Base-by-base conservation (phyloP, 2,888 invertebrate species). In the Oscheius onirici region DNA sequence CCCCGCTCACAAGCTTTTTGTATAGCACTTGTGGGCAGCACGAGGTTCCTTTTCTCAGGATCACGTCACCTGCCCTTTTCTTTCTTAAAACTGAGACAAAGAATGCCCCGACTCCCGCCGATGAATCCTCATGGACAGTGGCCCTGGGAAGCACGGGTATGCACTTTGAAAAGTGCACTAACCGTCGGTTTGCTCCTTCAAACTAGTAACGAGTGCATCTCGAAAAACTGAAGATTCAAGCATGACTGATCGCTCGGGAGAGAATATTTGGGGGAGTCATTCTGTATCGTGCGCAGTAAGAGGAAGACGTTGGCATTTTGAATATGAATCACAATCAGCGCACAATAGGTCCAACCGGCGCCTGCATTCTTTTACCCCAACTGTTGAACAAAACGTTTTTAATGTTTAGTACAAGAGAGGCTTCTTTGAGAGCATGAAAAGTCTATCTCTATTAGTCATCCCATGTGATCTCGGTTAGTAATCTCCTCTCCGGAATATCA, bases 261-360 rank as follows among this genome's bases (percentile, higher is more conserved):
- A 3, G 34, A 34, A 34, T 34, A 34, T 34, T 34, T 34, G 8
- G 34, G 8, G 8, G 34, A 34, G 34, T 55, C 20, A 17, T 46
- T 46, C 28, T 26, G 55, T 55, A 55, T 55, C 26, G 55, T 34
- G 20, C 24, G 11, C 55, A 55, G 26, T 26, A 26, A 55, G 24
- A 22, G 28, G 63, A 63, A 63, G 63, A 49, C 20, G 28, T 15
- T 49, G 63, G 28, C 63, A 63, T 63, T 63, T 49, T 26, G 24
- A 11, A 13, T 49, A n/a, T 63, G 63, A 63, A n/a, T 63, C 63
- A 63, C 15, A 22, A 22, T 24, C 17, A 26, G 49, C 22, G 26
- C 17, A 63, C 63, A 63, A 63, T 63, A 40, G 41, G 58, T 17
- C 17, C 10, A 58, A 34, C 55, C 58, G 41, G 17, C 6, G 41